Evolutionary conservation across 2,888 invertebrate genomes (phyloP), one percentile per base, ranked within the genome.

Genomic region (Steromphala cineraria): DNA sequence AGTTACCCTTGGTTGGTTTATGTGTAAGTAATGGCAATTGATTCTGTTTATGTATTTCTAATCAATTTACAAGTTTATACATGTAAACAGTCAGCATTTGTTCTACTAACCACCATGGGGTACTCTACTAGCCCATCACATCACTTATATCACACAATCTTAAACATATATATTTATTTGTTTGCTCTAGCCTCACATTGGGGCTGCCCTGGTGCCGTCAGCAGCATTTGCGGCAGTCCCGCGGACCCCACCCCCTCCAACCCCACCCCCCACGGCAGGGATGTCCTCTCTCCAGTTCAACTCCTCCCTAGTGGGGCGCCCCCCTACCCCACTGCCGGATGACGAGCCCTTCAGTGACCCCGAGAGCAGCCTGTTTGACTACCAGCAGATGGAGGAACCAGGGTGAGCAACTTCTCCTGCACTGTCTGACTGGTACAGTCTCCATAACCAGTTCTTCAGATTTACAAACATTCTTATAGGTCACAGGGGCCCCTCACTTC

Each of bases 331-430:
- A 0, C 67, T 71, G 28, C 83, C 53, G 10, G 87, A 87, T 76
- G 89, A 89, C 81, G 87, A 87, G 7, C 85, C 87, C n/a, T 86
- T 90, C 78, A 91, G 90, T 86, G 92, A 92, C 81, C 91, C 91
- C 62, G 92, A 91, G 83, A 92, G 91, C 78, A 91, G 91, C 86
- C 84, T 91, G 36, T 90, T 85, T 88, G 92, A 92, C 84, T 91
- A 90, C 83, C 89, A 90, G 79, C 87, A 89, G 78, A 90, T 91
- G 90, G 90, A 90, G 75, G 90, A 91, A 62, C 87, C 90, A 31
- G 91, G 90, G 90, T 91, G 82, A 24, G 62, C 0, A 62, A 21
- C 56, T 56, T n/a, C 56, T 24, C 28, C 19, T 8, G 2, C 19
- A 19, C 3, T 4, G 19, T 28, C 8, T 71, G 31, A 3, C 15